Conservation (phyloP, 2,113 vertebrate species). For the Panthera tigris region DNA sequence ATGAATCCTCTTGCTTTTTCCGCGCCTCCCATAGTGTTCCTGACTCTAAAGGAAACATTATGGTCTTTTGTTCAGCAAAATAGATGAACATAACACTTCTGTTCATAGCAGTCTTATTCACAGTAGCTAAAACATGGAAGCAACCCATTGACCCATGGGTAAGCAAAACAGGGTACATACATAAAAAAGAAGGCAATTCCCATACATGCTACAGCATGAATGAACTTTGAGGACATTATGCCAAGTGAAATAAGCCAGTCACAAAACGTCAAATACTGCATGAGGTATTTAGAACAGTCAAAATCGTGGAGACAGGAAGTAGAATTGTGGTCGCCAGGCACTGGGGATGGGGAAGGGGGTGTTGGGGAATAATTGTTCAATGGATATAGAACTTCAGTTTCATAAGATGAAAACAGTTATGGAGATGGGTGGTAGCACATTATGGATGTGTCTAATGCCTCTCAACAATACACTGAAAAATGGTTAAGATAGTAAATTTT, state of each 20-base stretch:
- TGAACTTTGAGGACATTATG: background rate
- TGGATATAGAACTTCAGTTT: background rate
- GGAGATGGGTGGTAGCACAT: background rate
- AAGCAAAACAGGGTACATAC: background rate
- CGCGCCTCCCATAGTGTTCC: background rate
- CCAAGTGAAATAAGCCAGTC: background rate
- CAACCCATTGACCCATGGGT: background rate
- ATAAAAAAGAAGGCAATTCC: background rate
- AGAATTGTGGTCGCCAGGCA: background rate
- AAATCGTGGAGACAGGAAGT: background rate
- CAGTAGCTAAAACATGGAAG: background rate
- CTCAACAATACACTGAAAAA: background rate
- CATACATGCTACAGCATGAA: background rate
- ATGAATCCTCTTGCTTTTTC: background rate
- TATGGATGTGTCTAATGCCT: background rate
- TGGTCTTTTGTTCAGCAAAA: background rate
- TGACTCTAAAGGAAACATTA: background rate
- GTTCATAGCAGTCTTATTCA: background rate
- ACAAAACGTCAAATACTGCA: background rate
- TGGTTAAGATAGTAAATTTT: background rate
- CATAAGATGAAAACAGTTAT: background rate
- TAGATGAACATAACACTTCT: background rate
- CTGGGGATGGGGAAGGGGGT: background rate
- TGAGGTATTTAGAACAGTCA: background rate
- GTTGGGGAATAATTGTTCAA: background rate